Percentiles rank a stretch among this genome's conserved stretches.
Evolutionary conservation across 2,113 vertebrate genomes (phyloP).

Genomic region (Sceloporus tristichus): DNA sequence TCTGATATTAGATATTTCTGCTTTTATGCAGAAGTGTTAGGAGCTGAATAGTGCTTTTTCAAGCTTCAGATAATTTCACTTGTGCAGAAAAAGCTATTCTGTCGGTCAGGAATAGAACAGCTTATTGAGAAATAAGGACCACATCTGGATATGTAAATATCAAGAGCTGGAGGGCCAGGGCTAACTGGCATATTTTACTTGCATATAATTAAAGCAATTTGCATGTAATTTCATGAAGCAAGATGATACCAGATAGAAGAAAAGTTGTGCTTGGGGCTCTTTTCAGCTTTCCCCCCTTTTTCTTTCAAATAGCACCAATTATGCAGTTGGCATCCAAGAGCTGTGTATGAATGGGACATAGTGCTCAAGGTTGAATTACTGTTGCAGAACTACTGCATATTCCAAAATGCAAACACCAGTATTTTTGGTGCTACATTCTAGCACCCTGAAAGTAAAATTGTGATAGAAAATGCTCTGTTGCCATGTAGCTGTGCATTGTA

Average conservation of each 20-base stretch:
- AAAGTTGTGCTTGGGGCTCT: conserved; percentile 40
- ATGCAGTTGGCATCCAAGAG: conserved; percentile 30
- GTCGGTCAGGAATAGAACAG: conserved; percentile 26
- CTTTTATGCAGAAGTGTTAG: conserved; percentile 25
- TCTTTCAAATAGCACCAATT: conserved; percentile 25
- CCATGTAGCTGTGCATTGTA: neutral
- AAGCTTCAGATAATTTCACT: conserved; percentile 38
- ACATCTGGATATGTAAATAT: conserved; percentile 47
- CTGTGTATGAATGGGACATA: conserved; percentile 12
- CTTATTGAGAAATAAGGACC: conserved; percentile 43
- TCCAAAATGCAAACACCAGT: conserved; percentile 5
- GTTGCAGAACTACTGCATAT: neutral
- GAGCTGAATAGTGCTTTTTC: conserved; percentile 22
- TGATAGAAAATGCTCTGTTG: neutral
- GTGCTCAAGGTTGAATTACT: conserved; percentile 25
- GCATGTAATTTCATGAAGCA: conserved; percentile 48
- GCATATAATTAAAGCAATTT: conserved; percentile 49
- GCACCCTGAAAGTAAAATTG: neutral
- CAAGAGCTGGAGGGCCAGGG: conserved; percentile 33
- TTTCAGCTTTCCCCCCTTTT: neutral
- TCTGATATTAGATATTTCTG: conserved; percentile 7
- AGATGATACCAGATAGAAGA: conserved; percentile 42
- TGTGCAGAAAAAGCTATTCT: conserved; percentile 16
- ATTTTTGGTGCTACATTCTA: neutral
- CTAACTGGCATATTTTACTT: conserved; percentile 45